Conservation (phyloP, 2,797 vertebrate species). For the Prionace glauca region DNA sequence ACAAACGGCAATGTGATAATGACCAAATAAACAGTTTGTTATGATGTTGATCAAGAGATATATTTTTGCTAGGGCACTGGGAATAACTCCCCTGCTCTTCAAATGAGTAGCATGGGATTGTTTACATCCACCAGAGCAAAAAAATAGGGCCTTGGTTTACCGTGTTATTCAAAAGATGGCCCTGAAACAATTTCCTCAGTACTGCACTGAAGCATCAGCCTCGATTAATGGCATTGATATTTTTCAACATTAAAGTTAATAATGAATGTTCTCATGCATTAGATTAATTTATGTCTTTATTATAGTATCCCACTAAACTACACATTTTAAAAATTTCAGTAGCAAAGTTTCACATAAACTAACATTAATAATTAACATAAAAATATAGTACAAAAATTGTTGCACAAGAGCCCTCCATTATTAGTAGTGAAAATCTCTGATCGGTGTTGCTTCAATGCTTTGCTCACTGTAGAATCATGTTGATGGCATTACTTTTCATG, state of each 20-base stretch:
- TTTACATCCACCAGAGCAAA: no score
- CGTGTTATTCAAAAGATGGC: no score
- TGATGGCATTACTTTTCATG: constrained; percentile 22
- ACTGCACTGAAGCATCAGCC: no score
- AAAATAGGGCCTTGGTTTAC: no score
- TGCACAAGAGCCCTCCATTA: neutral
- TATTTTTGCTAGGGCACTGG: no score
- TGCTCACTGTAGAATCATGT: neutral
- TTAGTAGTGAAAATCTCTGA: neutral
- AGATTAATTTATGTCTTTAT: constrained; percentile 16
- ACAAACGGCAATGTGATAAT: no score
- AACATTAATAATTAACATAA: neutral
- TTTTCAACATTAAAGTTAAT: neutral
- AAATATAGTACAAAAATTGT: neutral
- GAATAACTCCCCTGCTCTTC: no score
- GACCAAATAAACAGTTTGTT: no score
- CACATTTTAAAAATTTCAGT: neutral
- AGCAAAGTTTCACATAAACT: neutral
- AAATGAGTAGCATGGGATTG: no score
- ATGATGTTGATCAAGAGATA: no score
- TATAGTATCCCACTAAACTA: neutral
- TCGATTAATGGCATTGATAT: neutral
- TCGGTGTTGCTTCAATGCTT: neutral
- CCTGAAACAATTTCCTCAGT: no score
- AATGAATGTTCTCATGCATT: constrained; percentile 29